Conservation (phyloP, 2,888 invertebrate genomes). For the Cheilosia soror region DNA sequence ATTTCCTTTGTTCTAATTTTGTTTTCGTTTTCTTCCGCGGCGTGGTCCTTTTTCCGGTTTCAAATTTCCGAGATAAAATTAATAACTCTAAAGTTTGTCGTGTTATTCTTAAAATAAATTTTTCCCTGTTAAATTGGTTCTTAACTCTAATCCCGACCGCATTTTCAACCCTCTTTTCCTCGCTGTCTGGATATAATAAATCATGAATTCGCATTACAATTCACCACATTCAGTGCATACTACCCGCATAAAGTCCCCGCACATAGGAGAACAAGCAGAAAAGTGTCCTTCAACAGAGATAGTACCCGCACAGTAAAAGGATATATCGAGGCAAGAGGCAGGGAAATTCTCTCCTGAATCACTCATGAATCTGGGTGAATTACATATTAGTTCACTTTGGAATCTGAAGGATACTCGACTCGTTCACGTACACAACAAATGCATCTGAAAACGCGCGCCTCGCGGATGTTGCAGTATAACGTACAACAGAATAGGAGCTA, state of each 20-base stretch:
- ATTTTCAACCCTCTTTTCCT: not conserved
- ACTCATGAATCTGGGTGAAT: conserved; percentile 26
- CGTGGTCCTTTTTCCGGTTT: not conserved
- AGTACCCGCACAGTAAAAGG: conserved; percentile 2
- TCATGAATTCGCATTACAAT: conserved; percentile 29
- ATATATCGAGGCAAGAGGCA: not conserved
- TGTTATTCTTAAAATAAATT: conserved; percentile 23
- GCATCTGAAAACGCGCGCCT: not conserved
- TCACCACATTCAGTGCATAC: conserved; percentile 1
- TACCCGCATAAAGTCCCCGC: conserved; percentile 1
- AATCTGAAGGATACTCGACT: conserved; percentile 24
- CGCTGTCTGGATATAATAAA: not conserved
- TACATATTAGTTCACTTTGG: conserved; percentile 19
- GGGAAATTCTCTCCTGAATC: not conserved
- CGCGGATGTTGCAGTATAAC: not conserved
- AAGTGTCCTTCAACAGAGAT: conserved; percentile 26
- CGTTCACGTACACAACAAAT: no score
- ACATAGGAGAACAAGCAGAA: not conserved
- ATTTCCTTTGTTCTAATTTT: not conserved
- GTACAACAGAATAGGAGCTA: not conserved
- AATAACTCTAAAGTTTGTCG: not conserved
- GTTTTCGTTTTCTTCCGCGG: no score
- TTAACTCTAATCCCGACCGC: not conserved
- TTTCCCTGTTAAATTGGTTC: not conserved
- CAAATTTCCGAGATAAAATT: not conserved